These are phyloP conservation scores for Cheilosia scutellata DNA, from an alignment of 2,888 invertebrate genomes.

Conservation along the genomic window DNA sequence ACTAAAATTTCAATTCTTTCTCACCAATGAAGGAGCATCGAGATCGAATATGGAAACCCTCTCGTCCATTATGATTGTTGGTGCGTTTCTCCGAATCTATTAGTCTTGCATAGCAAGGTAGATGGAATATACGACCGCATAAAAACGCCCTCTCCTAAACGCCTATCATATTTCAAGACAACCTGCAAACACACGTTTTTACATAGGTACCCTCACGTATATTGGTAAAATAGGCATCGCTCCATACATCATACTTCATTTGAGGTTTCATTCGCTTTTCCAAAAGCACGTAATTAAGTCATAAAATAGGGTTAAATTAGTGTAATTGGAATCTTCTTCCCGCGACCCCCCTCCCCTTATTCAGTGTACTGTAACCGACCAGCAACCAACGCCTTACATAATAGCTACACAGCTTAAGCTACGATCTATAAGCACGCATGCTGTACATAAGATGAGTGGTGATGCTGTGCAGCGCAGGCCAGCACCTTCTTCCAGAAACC, in stretches of 20 bases:
- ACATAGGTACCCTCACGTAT: constrained; percentile 2
- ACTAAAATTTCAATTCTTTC: constrained; percentile 37
- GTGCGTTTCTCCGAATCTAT: constrained; percentile 57
- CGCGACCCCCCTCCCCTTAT: neutral
- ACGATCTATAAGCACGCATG: constrained; percentile 52
- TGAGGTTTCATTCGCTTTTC: constrained; percentile 72
- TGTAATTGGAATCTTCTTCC: constrained; percentile 77
- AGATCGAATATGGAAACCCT: neutral
- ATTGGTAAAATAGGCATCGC: constrained; percentile 32
- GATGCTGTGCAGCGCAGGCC: constrained; percentile 2
- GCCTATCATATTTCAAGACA: constrained; percentile 64
- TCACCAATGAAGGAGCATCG: constrained; percentile 6
- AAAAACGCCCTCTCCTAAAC: constrained; percentile 58
- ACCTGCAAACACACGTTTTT: constrained; percentile 16
- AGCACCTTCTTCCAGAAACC: constrained; percentile 38
- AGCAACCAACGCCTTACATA: constrained; percentile 46
- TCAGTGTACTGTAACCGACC: neutral
- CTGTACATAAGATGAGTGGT: constrained; percentile 35
- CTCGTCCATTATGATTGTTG: constrained; percentile 2
- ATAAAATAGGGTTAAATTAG: constrained; percentile 80
- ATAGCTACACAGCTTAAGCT: constrained; percentile 15
- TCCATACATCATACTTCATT: constrained; percentile 70
- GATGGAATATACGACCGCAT: constrained; percentile 56
- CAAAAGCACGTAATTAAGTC: constrained; percentile 79
- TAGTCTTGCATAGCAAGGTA: constrained; percentile 24